A percentile compares a stretch with the other conserved stretches of the same genome.
These are phyloP conservation scores for Formica aserva DNA, from an alignment of 2,888 invertebrate genomes.

Conservation along the genomic window DNA sequence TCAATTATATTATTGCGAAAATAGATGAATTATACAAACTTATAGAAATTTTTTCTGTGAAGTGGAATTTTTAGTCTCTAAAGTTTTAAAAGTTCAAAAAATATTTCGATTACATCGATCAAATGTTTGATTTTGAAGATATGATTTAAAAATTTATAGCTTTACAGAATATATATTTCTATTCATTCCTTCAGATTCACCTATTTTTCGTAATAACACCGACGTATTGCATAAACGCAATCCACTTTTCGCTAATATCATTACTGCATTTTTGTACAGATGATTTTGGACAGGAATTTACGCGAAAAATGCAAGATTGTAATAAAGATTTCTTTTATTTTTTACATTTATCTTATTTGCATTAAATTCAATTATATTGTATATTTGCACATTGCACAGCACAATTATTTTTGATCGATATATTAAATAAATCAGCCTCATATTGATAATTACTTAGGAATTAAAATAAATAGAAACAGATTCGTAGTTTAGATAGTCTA, in stretches of 20 bases:
- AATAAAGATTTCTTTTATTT: slow-evolving; percentile 8
- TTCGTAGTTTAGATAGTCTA: slow-evolving; percentile 23
- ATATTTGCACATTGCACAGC: background rate
- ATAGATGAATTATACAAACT: slow-evolving; percentile 20
- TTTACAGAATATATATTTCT: slow-evolving; percentile 2
- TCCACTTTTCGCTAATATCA: background rate
- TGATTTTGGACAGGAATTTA: background rate
- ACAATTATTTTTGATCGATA: background rate
- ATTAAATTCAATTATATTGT: background rate
- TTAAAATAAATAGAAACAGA: slow-evolving; percentile 8
- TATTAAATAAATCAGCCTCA: background rate
- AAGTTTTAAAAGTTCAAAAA: background rate
- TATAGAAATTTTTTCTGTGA: background rate
- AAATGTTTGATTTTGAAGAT: background rate
- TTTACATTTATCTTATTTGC: slow-evolving; percentile 22
- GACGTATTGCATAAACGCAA: background rate
- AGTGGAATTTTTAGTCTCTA: background rate
- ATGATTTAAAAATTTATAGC: background rate
- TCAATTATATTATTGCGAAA: slow-evolving; percentile 15
- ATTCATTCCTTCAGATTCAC: background rate
- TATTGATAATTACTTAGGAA: slow-evolving; percentile 15
- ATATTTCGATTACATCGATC: background rate
- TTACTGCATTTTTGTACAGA: background rate
- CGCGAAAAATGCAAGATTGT: slow-evolving; percentile 43
- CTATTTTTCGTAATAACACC: slow-evolving; percentile 5